Evolutionary conservation across 1,140 invertebrate species (phyloP), one percentile per base, ranked within the genome.

Genomic region (Pseudomyrmex flavicornis): DNA sequence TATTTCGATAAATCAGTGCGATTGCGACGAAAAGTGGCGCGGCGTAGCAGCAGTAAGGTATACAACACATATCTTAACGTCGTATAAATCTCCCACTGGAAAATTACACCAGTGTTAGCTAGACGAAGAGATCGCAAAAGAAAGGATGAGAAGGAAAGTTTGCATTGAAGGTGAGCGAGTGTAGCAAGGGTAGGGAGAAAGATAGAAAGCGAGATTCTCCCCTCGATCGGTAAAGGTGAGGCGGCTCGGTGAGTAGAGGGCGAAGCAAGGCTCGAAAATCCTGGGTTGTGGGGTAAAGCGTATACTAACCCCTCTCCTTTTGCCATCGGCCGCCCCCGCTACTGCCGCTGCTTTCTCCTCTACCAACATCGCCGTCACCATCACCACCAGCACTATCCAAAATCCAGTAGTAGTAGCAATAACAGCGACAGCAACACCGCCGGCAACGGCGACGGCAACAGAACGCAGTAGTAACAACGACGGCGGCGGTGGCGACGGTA

Each of bases 81-180:
- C 93, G 91, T 92, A 94, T 95, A 95, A 94, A 94, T 95, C 93
- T 94, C 90, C 88, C 79, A 93, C 90, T 94, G 91, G 93, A 94
- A 95, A 95, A 95, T 94, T 95, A 94, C 93, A 94, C 91, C 92
- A 92, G 94, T 93, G 92, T 90, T 88, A 92, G 91, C 93, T 92
- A 93, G 91, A 90, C 88, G 22, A 65, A 61, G 66, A 58, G 63
- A 63, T 72, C 61, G 80, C 52, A 56, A 83, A 77, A 83, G 75
- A 82, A 83, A 66, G 75, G 77, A 83, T 69, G 83, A 70, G 82
- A 79, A 87, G 79, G 85, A 85, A 88, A 80, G 88, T 85, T 80
- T 83, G 82, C 79, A 65, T 77, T 52, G 85, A 70, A 85, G 56
- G 69, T 73, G 70, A 59, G 87, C 56, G 84, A 87, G 84, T 86